Evolutionary conservation across 92 coral and sea anemone species (phyloP), one percentile per base, ranked within the genome.

Genomic region (Porites cylindrica): DNA sequence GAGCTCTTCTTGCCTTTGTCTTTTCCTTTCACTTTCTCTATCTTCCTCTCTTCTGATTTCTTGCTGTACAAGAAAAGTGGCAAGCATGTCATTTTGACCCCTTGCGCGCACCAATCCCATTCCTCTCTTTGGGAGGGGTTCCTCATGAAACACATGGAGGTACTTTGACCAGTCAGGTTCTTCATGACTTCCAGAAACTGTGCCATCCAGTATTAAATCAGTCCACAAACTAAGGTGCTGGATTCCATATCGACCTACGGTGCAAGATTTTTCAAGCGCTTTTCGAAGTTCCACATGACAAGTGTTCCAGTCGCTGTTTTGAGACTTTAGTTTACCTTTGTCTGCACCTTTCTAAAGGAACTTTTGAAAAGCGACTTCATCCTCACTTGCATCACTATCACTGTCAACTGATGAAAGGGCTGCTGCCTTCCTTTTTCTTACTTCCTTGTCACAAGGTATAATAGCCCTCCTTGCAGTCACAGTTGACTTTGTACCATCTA

Each of bases 121-220:
- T 29, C 72, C 72, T 69, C 89, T 76, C 58, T 83, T 88, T 21
- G 89, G 62, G 11, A 85, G 47, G 43, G 90, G 90, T 50, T 80
- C 85, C 14, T 80, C 87, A 54, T 68, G 70, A 52, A 89, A 89
- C 73, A 84, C 75, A 59, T 78, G 51, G 38, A 68, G 82, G 77
- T 85, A 75, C 65, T 85, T 85, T 76, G 85, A 14, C 93, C 93
- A 90, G 78, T 90, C 87, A 21, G 86, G 90, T 76, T 90, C 90
- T 70, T 90, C 84, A 16, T 75, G 72, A 8, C 62, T 70, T 64
- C 93, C 93, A 58, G 93, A 77, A 52, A 90, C 70, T 66, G 80
- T 86, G 4, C 90, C 93, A 29, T 90, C 88, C 47, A 70, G 62
- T 61, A 90, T 90, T 11, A 90, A 50, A 90, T 90, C 90, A 4